Conservation (phyloP, 2,113 vertebrate species). For the Cyprinodon tularosa region DNA sequence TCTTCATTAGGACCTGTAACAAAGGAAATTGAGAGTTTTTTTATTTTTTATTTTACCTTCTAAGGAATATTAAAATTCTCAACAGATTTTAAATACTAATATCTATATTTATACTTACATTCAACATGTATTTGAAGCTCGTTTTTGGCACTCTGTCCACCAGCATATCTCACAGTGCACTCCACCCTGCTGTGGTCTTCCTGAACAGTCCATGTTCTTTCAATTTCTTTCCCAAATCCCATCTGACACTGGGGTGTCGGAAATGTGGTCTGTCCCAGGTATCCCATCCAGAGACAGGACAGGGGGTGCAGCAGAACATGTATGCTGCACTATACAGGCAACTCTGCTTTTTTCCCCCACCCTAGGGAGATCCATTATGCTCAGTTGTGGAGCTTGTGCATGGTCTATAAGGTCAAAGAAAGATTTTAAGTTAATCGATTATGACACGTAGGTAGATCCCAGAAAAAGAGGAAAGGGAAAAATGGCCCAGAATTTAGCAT, state of each 20-base stretch:
- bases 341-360: constrained; percentile 60
- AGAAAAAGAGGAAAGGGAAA: background rate
- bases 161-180: constrained; percentile 52
- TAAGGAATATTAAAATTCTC: background rate
- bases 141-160: constrained; percentile 45
- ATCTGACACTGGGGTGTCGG: constrained; percentile 33
- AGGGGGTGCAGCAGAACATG: constrained; percentile 55
- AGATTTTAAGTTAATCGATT: background rate
- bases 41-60: background rate
- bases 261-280: background rate
- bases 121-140: constrained; percentile 51
- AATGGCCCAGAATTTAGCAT: background rate
- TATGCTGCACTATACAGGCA: constrained; percentile 54
- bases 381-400: constrained; percentile 55
- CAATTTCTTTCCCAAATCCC: constrained; percentile 56
- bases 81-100: background rate
- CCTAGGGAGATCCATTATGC: constrained; percentile 36
- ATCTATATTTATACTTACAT: constrained; percentile 52
- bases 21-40: background rate
- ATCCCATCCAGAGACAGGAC: constrained; percentile 23
- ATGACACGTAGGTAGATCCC: no score
- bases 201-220: constrained; percentile 37
- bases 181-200: constrained; percentile 52
- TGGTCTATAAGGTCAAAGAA: constrained; percentile 42
- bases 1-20: constrained; percentile 57